These are phyloP conservation scores for Agriopis aurantiaria DNA, from an alignment of 2,888 invertebrate species.

Conservation along the genomic window DNA sequence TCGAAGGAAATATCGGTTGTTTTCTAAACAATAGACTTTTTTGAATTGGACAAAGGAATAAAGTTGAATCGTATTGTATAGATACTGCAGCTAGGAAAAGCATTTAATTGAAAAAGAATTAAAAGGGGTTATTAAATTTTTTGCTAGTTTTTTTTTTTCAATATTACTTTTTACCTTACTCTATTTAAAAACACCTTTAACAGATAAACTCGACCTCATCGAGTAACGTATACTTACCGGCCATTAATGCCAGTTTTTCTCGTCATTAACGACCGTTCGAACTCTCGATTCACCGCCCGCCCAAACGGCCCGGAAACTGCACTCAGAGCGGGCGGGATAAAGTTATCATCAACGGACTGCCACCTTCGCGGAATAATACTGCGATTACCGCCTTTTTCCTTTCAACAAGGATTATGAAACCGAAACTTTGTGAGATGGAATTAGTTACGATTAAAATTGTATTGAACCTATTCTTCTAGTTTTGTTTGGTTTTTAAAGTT, in stretches of 20 bases:
- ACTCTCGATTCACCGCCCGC: constrained; percentile 56
- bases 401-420: constrained; percentile 12
- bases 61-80: constrained; percentile 26
- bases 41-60: constrained; percentile 27
- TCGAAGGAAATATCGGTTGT: constrained; percentile 26
- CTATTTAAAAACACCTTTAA: constrained; percentile 8
- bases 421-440: constrained; percentile 16
- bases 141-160: too few species aligned
- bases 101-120: constrained; percentile 4
- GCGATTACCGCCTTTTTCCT: constrained; percentile 40
- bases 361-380: constrained; percentile 50
- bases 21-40: constrained; percentile 30
- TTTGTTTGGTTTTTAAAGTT: too few species aligned
- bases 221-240: constrained; percentile 35
- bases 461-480: too few species aligned
- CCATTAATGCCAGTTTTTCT: constrained; percentile 47
- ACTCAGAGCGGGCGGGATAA: constrained; percentile 49
- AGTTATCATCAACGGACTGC: constrained; percentile 54
- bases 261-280: constrained; percentile 57
- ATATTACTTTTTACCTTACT: too few species aligned
- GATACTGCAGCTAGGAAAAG: constrained; percentile 12
- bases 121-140: constrained; percentile 1
- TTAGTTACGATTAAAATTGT: not conserved
- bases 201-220: constrained; percentile 9
- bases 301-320: constrained; percentile 41